phyloP scores from a whole-genome alignment of 2,888 invertebrate species.

The Dicranocentrus wangi region DNA sequence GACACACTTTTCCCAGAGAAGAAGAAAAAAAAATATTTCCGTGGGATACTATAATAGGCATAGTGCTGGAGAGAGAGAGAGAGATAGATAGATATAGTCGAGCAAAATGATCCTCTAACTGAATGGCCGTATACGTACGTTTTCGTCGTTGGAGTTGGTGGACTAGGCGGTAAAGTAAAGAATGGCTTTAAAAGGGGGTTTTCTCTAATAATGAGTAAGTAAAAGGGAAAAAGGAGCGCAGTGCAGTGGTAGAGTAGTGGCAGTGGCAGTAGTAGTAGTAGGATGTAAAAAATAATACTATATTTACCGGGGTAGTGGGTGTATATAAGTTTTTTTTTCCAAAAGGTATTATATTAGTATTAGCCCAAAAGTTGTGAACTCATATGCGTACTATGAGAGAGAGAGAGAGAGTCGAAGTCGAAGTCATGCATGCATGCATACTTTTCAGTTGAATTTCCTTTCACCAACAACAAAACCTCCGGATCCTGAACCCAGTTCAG shows the following conservation, averaged over 20 bases:
- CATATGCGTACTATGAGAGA: not conserved
- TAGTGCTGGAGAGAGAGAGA: no score
- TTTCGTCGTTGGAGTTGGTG: no score
- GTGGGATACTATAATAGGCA: no score
- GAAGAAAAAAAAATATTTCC: no score
- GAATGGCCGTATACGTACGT: no score
- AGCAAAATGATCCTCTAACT: no score
- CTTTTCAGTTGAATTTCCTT: constrained; percentile 42
- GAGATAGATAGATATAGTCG: no score
- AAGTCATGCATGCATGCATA: constrained; percentile 47
- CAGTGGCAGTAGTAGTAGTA: constrained; percentile 8
- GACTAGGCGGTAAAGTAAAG: no score
- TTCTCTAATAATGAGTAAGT: constrained; percentile 51
- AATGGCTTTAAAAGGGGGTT: no score
- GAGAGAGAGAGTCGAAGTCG: constrained; percentile 2
- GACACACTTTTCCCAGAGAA: not conserved
- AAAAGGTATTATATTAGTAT: no score
- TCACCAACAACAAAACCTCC: constrained; percentile 39
- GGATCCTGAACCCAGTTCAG: constrained; percentile 8
- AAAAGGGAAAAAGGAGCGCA: constrained; percentile 22
- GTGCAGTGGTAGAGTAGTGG: constrained; percentile 21
- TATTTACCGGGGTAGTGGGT: constrained; percentile 26
- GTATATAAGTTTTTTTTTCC: constrained; percentile 6
- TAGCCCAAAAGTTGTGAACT: not conserved
- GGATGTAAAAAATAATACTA: not conserved